These are phyloP conservation scores for Eospalax fontanierii DNA, from an alignment of 2,797 vertebrate species.

Conservation along the genomic window DNA sequence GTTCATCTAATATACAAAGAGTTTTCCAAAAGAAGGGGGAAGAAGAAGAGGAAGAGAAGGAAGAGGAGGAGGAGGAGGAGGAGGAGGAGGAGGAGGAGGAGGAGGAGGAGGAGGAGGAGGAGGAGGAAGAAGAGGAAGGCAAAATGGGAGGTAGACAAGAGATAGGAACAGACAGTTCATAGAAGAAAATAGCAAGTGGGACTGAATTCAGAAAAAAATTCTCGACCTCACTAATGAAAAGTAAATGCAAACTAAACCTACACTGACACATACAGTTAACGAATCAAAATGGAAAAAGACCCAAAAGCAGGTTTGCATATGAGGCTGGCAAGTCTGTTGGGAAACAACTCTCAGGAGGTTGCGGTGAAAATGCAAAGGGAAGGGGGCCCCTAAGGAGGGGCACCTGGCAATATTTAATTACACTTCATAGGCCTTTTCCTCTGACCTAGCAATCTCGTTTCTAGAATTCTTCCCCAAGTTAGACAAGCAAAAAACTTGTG, in stretches of 20 bases:
- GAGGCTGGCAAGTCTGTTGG: neutral
- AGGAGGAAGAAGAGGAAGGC: too few relatives aligned
- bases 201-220: neutral
- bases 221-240: neutral
- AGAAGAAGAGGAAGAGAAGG: too few relatives aligned
- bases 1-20: neutral
- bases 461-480: constrained; percentile 8
- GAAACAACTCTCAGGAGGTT: neutral
- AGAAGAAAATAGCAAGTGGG: neutral
- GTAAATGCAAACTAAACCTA: neutral
- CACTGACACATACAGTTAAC: neutral
- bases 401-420: neutral
- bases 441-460: neutral
- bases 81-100: neutral
- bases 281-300: neutral
- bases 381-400: neutral
- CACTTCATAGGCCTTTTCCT: neutral
- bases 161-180: neutral
- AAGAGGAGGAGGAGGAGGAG: too few relatives aligned
- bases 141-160: neutral
- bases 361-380: neutral
- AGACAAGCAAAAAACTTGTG: neutral
- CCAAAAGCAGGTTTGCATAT: neutral
- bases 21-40: neutral
- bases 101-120: too few relatives aligned